A percentile compares a stretch with the other conserved stretches of the same genome.
Evolutionary conservation across 2,797 vertebrate genomes (phyloP).

Genomic region (Megalops cyprinoides): DNA sequence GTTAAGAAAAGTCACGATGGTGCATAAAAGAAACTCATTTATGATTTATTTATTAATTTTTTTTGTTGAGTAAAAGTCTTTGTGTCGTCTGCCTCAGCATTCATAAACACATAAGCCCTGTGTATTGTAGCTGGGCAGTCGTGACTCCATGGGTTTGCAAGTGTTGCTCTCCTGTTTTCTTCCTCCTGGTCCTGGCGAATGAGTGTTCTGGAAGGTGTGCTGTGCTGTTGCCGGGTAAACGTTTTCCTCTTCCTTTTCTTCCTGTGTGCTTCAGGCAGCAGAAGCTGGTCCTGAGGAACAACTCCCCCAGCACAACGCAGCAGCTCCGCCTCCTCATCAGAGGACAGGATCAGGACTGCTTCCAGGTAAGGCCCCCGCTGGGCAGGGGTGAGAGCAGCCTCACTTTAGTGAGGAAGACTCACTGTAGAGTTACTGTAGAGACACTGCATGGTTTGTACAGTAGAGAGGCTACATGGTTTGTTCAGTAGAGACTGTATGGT

Average conservation of each 20-base stretch:
- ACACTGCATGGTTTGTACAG: too few relatives aligned
- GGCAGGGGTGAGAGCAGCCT: too few relatives aligned
- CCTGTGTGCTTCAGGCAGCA: constrained; percentile 80
- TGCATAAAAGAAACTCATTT: too few relatives aligned
- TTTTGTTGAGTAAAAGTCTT: neutral
- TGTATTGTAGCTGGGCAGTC: neutral
- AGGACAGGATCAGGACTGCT: constrained; percentile 96
- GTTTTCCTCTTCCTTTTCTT: neutral
- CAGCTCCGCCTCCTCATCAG: constrained; percentile 88
- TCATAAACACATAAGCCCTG: neutral
- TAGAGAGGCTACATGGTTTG: too few relatives aligned
- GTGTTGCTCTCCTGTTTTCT: neutral
- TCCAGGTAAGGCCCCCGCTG: constrained; percentile 79
- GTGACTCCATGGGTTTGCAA: too few relatives aligned
- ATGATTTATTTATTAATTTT: neutral
- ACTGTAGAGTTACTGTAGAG: too few relatives aligned
- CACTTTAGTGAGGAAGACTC: too few relatives aligned
- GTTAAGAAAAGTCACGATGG: too few relatives aligned
- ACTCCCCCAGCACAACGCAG: constrained; percentile 76
- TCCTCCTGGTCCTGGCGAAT: neutral
- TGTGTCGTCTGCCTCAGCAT: neutral
- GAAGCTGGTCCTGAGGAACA: constrained; percentile 90
- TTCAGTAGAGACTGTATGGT: too few relatives aligned
- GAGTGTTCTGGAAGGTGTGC: neutral
- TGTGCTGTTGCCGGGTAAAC: neutral